Base-by-base conservation (phyloP, 2,113 vertebrate species). In the Corvus moneduloides region DNA sequence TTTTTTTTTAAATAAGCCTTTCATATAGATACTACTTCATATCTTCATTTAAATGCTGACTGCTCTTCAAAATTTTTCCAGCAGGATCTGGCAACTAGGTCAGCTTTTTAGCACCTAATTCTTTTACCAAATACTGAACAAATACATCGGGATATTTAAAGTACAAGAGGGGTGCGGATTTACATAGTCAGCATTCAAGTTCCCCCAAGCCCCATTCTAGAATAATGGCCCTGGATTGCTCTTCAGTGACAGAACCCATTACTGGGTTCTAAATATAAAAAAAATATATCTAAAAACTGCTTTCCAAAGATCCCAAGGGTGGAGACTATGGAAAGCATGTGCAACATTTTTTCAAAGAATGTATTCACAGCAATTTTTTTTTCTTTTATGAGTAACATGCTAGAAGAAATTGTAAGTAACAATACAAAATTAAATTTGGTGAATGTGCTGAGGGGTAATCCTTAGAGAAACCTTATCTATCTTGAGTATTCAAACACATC, bases 361-460 rank as follows among this genome's bases (percentile, higher is more conserved):
- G 59, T 78, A 72, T 94, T 94, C 86, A 82, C 68, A 87, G 61
- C 26, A 54, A 32, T 3, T 5, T 44, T 89, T 92, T 89, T 74
- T 71, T 68, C 35, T 95, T 79, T 90, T 49, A 81, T 91, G 86
- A 96, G 33, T 78, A 97, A 94, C 84, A 90, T 92, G 26, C 73
- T 72, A 58, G 73, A 76, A 78, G 86, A 96, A 90, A 72, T 89
- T 96, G 48, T 93, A 97, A 97, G 68, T 92, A 96, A 94, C 78
- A 97, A 94, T 83, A 37, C 62, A 68, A 97, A 98, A 97, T 97
- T 96, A 96, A 97, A 96, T 95, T 93, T 89, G 52, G 92, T 89
- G 93, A 97, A 97, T 97, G 76, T 82, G 83, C 91, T 96, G 92
- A 97, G 79, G 77, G 63, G n/a, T 76, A 91, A 90, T 97, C 97